Conservation (phyloP, 2,797 vertebrate genomes). For the Cyprinella venusta region DNA sequence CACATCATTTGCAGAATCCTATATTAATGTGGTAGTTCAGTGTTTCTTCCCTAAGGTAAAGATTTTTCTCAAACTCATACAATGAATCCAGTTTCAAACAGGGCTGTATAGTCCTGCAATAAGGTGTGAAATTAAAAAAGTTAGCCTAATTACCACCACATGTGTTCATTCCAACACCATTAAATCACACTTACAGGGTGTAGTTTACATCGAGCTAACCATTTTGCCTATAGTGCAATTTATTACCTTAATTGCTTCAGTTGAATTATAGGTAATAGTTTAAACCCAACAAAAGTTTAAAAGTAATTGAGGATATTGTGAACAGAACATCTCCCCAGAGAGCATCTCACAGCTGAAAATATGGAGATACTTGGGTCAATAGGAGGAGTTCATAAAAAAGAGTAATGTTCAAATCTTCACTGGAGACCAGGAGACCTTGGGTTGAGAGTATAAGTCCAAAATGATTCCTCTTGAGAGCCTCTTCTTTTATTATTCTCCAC, state of each 20-base stretch:
- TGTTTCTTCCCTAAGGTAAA: background rate
- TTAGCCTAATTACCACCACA: conserved; percentile 14
- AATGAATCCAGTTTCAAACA: conserved; percentile 1
- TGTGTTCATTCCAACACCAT: background rate
- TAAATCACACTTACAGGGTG: conserved; percentile 6
- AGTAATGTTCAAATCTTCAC: background rate
- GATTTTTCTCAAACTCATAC: background rate
- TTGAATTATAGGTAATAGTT: conserved; percentile 25
- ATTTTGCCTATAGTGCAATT: background rate
- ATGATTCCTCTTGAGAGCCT: background rate
- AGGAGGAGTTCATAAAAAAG: background rate
- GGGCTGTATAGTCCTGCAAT: background rate
- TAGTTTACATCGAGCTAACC: conserved; percentile 13
- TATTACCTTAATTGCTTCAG: conserved; percentile 22
- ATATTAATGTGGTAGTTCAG: conserved; percentile 4
- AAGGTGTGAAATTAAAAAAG: background rate
- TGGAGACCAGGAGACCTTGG: background rate
- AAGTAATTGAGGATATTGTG: background rate
- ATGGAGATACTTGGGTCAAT: background rate
- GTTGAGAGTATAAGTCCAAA: conserved; percentile 7
- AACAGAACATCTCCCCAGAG: conserved; percentile 2
- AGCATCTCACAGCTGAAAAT: background rate
- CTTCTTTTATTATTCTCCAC: background rate
- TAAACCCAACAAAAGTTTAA: background rate
- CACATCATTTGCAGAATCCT: conserved; percentile 9